These are phyloP conservation scores for Paedocypris sp. DNA, from an alignment of 2,113 vertebrate genomes.

Conservation along the genomic window DNA sequence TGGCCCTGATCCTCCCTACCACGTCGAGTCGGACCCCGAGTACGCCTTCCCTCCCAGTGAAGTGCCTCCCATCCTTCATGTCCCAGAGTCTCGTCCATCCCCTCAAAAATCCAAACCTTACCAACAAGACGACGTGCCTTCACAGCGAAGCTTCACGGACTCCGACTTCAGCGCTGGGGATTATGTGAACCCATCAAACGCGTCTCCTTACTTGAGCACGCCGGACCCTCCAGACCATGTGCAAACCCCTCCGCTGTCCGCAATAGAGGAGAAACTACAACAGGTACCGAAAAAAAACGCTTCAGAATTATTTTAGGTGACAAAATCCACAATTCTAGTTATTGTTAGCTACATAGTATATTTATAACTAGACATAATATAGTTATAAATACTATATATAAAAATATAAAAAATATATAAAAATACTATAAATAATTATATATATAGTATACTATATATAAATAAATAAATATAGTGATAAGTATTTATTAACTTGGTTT, in stretches of 20 bases:
- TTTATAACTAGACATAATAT: too few species aligned
- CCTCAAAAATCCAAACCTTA: conserved; percentile 20
- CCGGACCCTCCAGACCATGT: conserved; percentile 42
- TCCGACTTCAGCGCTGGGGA: conserved; percentile 48
- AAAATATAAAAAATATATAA: too few species aligned
- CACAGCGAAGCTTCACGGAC: conserved; percentile 51
- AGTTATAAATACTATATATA: too few species aligned
- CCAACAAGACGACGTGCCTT: conserved; percentile 29
- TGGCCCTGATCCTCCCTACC: neutral
- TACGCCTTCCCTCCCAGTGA: conserved; percentile 29
- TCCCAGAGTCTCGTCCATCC: conserved; percentile 29
- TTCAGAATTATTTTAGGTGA: too few species aligned
- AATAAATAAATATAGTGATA: too few species aligned
- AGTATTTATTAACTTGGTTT: too few species aligned
- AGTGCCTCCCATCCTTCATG: conserved; percentile 46
- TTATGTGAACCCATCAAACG: conserved; percentile 19
- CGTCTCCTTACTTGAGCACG: conserved; percentile 57
- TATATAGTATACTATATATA: too few species aligned
- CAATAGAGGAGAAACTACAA: conserved; percentile 54
- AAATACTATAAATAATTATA: too few species aligned
- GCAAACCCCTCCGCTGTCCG: conserved; percentile 38
- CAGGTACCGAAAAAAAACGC: conserved; percentile 46
- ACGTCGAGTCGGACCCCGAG: conserved; percentile 2
- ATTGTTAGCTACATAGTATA: too few species aligned
- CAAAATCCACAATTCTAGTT: too few species aligned